These are phyloP conservation scores for Caenorhabditis plicata DNA, from an alignment of 2,888 invertebrate genomes.

Conservation along the genomic window DNA sequence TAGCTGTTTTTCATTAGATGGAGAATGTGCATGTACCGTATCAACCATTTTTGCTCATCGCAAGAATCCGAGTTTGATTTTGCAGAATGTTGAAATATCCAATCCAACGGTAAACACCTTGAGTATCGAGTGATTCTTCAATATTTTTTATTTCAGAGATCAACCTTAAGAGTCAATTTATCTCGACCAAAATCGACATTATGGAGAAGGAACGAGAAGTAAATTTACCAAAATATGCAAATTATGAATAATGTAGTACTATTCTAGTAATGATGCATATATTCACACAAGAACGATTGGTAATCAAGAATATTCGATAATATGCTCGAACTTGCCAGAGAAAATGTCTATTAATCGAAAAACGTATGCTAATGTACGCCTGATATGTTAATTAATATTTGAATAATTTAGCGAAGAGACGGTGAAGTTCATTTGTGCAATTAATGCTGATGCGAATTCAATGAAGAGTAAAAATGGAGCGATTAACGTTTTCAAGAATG, in stretches of 20 bases:
- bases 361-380: constrained; percentile 25
- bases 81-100: constrained; percentile 49
- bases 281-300: constrained; percentile 12
- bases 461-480: background rate
- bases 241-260: constrained; percentile 17
- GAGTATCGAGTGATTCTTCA: background rate
- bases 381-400: background rate
- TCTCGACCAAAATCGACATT: constrained; percentile 13
- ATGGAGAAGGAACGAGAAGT: constrained; percentile 22
- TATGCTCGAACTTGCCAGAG: constrained; percentile 49
- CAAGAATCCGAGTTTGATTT: constrained; percentile 43
- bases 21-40: constrained; percentile 53
- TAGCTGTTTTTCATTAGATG: constrained; percentile 36
- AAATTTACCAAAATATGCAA: background rate
- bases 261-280: constrained; percentile 8
- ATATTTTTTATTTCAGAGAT: constrained; percentile 15
- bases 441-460: constrained; percentile 16
- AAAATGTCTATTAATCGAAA: constrained; percentile 40
- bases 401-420: constrained; percentile 51
- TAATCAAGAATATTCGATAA: constrained; percentile 23
- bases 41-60: constrained; percentile 50
- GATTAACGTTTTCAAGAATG: constrained; percentile 1
- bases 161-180: constrained; percentile 17
- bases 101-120: constrained; percentile 51
- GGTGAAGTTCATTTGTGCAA: constrained; percentile 49